Evolutionary conservation across 2,888 invertebrate species (phyloP).

Genomic region (Girardia tigrina): DNA sequence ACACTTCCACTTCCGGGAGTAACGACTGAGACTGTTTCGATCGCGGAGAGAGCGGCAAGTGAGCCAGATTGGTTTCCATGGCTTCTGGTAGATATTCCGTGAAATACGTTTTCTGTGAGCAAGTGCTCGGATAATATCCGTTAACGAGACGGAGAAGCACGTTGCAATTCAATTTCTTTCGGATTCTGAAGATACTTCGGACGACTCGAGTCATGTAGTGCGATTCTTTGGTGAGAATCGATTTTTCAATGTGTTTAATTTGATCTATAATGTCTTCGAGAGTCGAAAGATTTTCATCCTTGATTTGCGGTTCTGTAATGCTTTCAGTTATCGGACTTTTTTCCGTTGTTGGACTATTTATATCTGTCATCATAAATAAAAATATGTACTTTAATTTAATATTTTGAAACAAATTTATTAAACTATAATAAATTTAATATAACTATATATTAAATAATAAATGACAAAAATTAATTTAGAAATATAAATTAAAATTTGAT

Average conservation of each 20-base stretch:
- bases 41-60: conserved; percentile 38
- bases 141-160: conserved; percentile 69
- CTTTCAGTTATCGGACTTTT: neutral
- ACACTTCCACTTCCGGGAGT: conserved; percentile 78
- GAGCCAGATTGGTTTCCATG: neutral
- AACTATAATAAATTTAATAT: too few relatives aligned
- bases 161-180: conserved; percentile 69
- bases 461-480: too few relatives aligned
- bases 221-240: conserved; percentile 78
- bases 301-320: neutral
- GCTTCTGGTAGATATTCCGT: conserved; percentile 64
- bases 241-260: conserved; percentile 80
- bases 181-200: conserved; percentile 69
- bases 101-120: conserved; percentile 63
- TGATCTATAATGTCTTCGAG: conserved; percentile 73
- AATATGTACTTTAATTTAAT: too few relatives aligned
- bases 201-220: conserved; percentile 77
- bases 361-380: neutral
- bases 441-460: too few relatives aligned
- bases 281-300: conserved; percentile 38
- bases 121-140: conserved; percentile 61
- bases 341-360: neutral
- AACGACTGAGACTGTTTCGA: conserved; percentile 52
- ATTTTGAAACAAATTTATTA: too few relatives aligned
- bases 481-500: too few relatives aligned